phyloP scores from a whole-genome alignment of 2,113 vertebrate genomes.

The Empidonax alnorum region DNA sequence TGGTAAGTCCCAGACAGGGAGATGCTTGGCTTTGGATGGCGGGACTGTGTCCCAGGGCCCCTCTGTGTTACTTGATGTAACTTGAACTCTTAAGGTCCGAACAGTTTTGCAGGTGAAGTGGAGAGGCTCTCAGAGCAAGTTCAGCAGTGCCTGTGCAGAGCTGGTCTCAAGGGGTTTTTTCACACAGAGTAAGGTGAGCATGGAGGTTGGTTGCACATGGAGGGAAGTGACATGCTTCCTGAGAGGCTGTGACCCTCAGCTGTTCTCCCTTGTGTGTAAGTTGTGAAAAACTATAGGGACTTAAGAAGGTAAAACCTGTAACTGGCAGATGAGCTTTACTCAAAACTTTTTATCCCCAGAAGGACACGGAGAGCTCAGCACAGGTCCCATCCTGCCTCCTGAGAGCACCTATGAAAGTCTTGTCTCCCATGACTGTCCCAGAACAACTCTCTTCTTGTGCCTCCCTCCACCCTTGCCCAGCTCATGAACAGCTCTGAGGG shows the following conservation, averaged over 20 bases:
- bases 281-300: background rate
- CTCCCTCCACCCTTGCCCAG: background rate
- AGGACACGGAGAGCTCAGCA: background rate
- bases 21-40: background rate
- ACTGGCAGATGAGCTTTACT: background rate
- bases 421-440: background rate
- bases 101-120: background rate
- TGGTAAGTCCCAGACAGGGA: rapidly evolving
- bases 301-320: background rate
- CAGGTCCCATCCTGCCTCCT: background rate
- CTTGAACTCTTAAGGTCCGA: background rate
- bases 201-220: background rate
- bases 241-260: background rate
- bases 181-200: too few species aligned
- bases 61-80: background rate
- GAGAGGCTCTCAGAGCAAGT: background rate
- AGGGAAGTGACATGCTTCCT: background rate
- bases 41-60: background rate
- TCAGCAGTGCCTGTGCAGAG: background rate
- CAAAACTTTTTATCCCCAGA: background rate
- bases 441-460: background rate
- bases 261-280: background rate
- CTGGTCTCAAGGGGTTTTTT: background rate
- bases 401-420: background rate
- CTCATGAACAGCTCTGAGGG: rapidly evolving